Base-by-base conservation (phyloP, 1,140 invertebrate species). In the Drosophila tristis region DNA sequence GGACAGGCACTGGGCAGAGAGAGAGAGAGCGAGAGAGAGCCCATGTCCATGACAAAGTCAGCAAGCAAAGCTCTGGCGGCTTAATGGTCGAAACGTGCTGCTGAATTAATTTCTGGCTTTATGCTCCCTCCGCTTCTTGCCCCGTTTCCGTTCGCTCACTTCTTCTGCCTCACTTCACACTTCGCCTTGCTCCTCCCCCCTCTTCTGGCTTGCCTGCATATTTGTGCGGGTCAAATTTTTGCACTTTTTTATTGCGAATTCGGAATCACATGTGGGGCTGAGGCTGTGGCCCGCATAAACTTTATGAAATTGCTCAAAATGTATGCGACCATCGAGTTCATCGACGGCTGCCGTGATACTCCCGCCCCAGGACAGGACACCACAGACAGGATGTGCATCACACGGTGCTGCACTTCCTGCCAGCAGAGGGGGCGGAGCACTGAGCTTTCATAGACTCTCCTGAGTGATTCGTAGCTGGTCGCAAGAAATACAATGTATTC, bases 51-150 rank as follows among this genome's bases (percentile, higher is more conserved):
- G 61, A 68, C 68, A 86, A 86, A 86, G 82, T 86, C 82, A 86
- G 84, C 84, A 89, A 89, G 82, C 78, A 82, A 89, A 89, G 84
- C 84, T 87, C 70, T 72, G 79, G 55, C 65, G 75, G 84, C 84
- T 87, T 87, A 87, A 87, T 89, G 82, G 82, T 89, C 76, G 54
- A 89, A 87, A 82, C 82, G 82, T 87, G 82, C 84, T 76, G 71
- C 53, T 82, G 84, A 80, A 87, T 87, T 87, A 87, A 87, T 87
- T 87, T 87, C 74, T 78, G 84, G 74, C 77, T 87, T 87, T 89
- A 82, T 82, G 78, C 82, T 68, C 74, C 78, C 59, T 23, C 71
- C 50, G 51, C 61, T 66, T 64, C 73, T 58, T 63, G 54, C 58
- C 47, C 42, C n/a, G 35, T 42, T 54, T 39, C 50, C 53, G 49